These are phyloP conservation scores for Daubentonia madagascariensis DNA, from an alignment of 2,113 vertebrate species.

Conservation along the genomic window DNA sequence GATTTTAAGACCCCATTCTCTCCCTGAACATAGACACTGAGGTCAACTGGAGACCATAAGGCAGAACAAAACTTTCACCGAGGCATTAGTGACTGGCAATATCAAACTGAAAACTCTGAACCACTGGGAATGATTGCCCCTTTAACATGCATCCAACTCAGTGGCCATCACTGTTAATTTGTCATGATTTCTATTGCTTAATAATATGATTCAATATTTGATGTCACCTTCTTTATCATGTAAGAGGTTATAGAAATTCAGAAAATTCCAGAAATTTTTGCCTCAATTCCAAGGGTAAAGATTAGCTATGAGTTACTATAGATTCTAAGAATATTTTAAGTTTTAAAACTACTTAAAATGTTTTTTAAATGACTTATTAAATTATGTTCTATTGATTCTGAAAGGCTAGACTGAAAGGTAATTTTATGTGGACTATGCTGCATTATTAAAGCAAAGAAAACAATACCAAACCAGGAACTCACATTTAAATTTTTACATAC, in stretches of 20 bases:
- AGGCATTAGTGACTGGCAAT: not conserved
- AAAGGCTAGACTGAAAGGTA: not conserved
- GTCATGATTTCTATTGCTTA: not conserved
- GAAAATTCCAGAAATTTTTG: not conserved
- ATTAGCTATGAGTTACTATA: not conserved
- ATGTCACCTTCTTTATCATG: not conserved
- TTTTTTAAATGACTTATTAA: not conserved
- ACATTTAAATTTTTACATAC: slow-evolving; percentile 63
- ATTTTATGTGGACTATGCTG: not conserved
- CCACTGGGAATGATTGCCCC: not conserved
- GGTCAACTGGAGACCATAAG: too few species aligned
- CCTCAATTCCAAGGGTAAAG: not conserved
- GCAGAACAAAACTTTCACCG: not conserved
- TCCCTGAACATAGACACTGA: too few species aligned
- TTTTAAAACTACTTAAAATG: not conserved
- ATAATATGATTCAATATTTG: not conserved
- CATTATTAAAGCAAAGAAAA: not conserved
- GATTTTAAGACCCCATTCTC: not conserved
- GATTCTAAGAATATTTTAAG: too few species aligned
- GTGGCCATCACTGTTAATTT: not conserved
- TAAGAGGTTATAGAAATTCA: not conserved
- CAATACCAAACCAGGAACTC: not conserved
- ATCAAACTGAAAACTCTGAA: not conserved
- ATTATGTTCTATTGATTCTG: not conserved
- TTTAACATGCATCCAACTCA: not conserved